Evolutionary conservation across 2,888 invertebrate species (phyloP).

Genomic region (Priocnemis perturbator): DNA sequence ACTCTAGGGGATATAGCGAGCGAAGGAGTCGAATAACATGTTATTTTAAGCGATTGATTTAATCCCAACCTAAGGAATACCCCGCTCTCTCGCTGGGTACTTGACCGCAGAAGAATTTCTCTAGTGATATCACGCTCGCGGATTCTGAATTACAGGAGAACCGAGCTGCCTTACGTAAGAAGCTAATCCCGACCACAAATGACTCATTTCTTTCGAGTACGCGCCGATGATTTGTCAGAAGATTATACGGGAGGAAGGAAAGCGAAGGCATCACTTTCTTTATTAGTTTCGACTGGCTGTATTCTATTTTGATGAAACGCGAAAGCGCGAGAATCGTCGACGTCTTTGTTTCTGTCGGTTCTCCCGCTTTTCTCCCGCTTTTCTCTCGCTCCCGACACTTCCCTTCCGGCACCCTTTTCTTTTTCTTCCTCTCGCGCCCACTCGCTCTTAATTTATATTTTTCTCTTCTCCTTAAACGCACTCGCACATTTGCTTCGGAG

Average conservation of each 20-base stretch:
- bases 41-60: constrained; percentile 18
- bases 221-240: too few species aligned
- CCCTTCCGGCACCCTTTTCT: constrained; percentile 4
- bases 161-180: neutral
- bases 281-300: too few species aligned
- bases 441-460: neutral
- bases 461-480: neutral
- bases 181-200: neutral
- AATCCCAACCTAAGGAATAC: neutral
- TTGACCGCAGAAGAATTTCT: constrained; percentile 7
- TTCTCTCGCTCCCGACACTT: constrained; percentile 54
- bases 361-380: constrained; percentile 26
- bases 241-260: too few species aligned
- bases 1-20: constrained; percentile 1
- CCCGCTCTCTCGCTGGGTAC: neutral
- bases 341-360: too few species aligned
- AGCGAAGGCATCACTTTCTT: too few species aligned
- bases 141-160: neutral
- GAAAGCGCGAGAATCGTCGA: too few species aligned
- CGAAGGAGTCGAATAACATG: constrained; percentile 21
- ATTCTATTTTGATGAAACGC: too few species aligned
- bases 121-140: neutral
- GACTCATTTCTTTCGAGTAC: neutral
- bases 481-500: neutral
- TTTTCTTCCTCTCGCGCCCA: neutral